Conservation (phyloP, 1,140 invertebrate species). For the Achroia grisella region DNA sequence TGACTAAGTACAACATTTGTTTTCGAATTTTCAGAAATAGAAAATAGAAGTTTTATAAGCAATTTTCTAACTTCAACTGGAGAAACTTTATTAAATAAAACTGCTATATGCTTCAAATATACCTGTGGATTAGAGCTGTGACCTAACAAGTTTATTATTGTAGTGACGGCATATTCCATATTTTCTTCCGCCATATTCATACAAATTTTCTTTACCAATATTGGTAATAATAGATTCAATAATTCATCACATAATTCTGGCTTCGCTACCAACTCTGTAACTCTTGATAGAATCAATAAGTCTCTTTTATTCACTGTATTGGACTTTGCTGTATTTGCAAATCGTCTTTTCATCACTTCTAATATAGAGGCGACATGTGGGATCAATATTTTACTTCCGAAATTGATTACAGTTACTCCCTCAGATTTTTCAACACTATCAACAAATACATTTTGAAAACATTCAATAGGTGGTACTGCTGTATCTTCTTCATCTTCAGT, state of each 20-base stretch:
- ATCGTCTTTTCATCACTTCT: slow-evolving; percentile 79
- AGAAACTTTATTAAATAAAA: slow-evolving; percentile 78
- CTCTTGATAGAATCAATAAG: slow-evolving; percentile 84
- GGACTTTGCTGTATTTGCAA: slow-evolving; percentile 75
- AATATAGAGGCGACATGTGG: slow-evolving; percentile 84
- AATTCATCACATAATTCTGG: slow-evolving; percentile 79
- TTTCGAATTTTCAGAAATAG: slow-evolving; percentile 68
- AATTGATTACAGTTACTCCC: slow-evolving; percentile 73
- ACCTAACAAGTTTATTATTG: slow-evolving; percentile 82
- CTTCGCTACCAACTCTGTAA: slow-evolving; percentile 83
- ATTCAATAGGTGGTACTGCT: slow-evolving; percentile 48
- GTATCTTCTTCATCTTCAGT: slow-evolving; percentile 72
- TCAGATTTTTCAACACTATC: slow-evolving; percentile 15
- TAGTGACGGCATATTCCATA: slow-evolving; percentile 76
- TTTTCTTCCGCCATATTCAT: slow-evolving; percentile 77
- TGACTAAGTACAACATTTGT: slow-evolving; percentile 37
- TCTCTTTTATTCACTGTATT: slow-evolving; percentile 79
- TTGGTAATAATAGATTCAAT: slow-evolving; percentile 82
- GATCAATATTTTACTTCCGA: slow-evolving; percentile 81
- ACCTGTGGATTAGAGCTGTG: slow-evolving; percentile 78
- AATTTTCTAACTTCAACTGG: slow-evolving; percentile 77
- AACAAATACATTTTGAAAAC: slow-evolving; percentile 49
- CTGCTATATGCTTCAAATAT: slow-evolving; percentile 79
- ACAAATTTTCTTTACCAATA: slow-evolving; percentile 79
- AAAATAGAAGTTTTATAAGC: slow-evolving; percentile 75